These are phyloP conservation scores for Agapornis canus DNA, from an alignment of 2,797 vertebrate genomes.

Conservation along the genomic window DNA sequence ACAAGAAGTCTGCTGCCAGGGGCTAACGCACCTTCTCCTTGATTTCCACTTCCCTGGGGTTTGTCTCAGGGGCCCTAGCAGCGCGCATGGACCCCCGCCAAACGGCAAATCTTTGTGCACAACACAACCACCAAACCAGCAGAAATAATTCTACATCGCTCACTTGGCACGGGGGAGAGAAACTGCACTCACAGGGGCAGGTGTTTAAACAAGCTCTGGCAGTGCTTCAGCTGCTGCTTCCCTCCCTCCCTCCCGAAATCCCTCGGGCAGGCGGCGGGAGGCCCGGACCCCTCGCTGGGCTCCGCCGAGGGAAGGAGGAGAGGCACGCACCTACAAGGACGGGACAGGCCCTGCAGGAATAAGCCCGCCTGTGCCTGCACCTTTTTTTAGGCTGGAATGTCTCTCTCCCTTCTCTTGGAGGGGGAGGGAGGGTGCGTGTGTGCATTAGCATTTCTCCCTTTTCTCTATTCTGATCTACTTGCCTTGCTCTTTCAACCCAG, in stretches of 20 bases:
- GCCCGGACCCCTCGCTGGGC: not conserved
- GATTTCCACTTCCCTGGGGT: not conserved
- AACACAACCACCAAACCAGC: not conserved
- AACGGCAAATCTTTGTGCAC: not conserved
- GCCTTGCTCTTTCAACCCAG: not conserved
- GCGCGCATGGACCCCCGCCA: not conserved
- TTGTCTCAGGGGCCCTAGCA: not conserved
- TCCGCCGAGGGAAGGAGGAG: not conserved
- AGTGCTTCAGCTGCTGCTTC: not conserved
- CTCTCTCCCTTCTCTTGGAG: not conserved
- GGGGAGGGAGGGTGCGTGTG: not conserved
- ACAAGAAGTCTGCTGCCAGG: no score
- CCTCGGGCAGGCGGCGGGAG: not conserved
- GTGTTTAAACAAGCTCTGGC: not conserved
- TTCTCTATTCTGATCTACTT: not conserved
- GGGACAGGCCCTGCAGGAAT: not conserved
- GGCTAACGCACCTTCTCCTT: fast-evolving
- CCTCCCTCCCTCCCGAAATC: not conserved
- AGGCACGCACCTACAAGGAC: not conserved
- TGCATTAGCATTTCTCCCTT: not conserved
- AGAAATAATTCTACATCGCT: fast-evolving
- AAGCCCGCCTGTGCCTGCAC: not conserved
- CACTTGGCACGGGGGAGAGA: not conserved
- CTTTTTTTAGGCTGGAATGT: not conserved
- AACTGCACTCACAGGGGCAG: not conserved